These are phyloP conservation scores for Lepus townsendii DNA, from an alignment of 2,797 vertebrate genomes.

Conservation along the genomic window DNA sequence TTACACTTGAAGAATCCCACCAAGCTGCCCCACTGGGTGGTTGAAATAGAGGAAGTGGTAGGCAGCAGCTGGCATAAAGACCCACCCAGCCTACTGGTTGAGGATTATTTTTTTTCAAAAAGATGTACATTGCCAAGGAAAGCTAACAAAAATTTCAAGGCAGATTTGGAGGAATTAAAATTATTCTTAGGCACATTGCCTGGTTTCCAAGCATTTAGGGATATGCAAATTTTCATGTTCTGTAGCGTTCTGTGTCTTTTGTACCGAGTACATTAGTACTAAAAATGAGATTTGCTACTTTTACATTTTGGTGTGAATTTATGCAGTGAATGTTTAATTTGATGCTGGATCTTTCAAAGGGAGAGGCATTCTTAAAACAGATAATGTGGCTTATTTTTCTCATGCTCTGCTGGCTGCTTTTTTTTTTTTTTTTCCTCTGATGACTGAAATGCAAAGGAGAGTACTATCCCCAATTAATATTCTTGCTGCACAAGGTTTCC, in stretches of 20 bases:
- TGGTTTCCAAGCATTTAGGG: conserved; percentile 81
- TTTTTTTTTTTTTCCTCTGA: conserved; percentile 51
- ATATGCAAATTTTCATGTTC: conserved; percentile 79
- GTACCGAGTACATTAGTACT: conserved; percentile 74
- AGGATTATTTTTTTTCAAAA: background rate
- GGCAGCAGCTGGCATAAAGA: conserved; percentile 61
- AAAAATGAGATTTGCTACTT: conserved; percentile 81
- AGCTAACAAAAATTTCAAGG: conserved; percentile 80
- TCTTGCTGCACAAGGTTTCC: conserved; percentile 57
- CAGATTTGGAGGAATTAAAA: conserved; percentile 82
- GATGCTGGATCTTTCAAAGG: conserved; percentile 68
- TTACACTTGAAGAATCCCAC: conserved; percentile 31
- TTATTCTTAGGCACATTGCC: conserved; percentile 83
- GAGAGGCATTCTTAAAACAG: conserved; percentile 71
- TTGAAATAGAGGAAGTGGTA: conserved; percentile 55
- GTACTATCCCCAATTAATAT: conserved; percentile 68
- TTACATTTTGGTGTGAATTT: conserved; percentile 81
- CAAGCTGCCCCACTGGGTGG: conserved; percentile 48
- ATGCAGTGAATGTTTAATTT: conserved; percentile 81
- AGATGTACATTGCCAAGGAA: conserved; percentile 74
- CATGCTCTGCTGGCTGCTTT: conserved; percentile 24
- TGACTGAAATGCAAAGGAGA: conserved; percentile 71
- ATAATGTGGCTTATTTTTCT: conserved; percentile 77
- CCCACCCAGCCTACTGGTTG: conserved; percentile 40
- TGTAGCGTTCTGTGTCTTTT: conserved; percentile 77